A percentile compares a stretch with the other conserved stretches of the same genome.
Evolutionary conservation across 2,888 invertebrate species (phyloP).

Genomic region (Dynastes grantii): DNA sequence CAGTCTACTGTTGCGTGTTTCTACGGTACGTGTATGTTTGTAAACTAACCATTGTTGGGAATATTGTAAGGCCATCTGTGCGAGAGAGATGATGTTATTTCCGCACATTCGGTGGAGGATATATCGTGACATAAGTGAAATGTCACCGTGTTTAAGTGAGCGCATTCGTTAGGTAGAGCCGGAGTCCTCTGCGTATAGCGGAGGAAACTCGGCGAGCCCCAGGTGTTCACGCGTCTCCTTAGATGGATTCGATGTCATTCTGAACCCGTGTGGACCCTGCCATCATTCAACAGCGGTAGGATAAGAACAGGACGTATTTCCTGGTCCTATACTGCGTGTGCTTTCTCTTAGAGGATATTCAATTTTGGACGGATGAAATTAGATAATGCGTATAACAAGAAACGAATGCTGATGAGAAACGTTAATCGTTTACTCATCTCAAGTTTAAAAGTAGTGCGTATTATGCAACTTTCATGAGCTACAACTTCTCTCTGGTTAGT

Average conservation of each 20-base stretch:
- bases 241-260: conserved; percentile 61
- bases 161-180: conserved; percentile 63
- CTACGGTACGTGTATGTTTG: conserved; percentile 4
- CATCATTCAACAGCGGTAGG: conserved; percentile 59
- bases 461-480: neutral
- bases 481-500: no score
- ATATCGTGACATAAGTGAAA: conserved; percentile 66
- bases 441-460: neutral
- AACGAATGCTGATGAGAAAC: neutral
- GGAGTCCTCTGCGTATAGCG: conserved; percentile 50
- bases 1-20: neutral
- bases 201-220: conserved; percentile 57
- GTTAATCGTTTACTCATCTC: neutral
- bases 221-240: conserved; percentile 62
- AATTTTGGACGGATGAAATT: conserved; percentile 35
- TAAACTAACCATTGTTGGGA: conserved; percentile 8
- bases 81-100: conserved; percentile 51
- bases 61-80: conserved; percentile 10
- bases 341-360: conserved; percentile 24
- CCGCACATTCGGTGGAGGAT: conserved; percentile 57
- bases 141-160: conserved; percentile 66
- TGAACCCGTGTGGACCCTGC: conserved; percentile 59
- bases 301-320: conserved; percentile 48
- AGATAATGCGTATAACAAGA: conserved; percentile 1
- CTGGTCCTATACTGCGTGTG: conserved; percentile 30